Conservation (phyloP, 1,140 invertebrate genomes). For the Anadara kagoshimensis region DNA sequence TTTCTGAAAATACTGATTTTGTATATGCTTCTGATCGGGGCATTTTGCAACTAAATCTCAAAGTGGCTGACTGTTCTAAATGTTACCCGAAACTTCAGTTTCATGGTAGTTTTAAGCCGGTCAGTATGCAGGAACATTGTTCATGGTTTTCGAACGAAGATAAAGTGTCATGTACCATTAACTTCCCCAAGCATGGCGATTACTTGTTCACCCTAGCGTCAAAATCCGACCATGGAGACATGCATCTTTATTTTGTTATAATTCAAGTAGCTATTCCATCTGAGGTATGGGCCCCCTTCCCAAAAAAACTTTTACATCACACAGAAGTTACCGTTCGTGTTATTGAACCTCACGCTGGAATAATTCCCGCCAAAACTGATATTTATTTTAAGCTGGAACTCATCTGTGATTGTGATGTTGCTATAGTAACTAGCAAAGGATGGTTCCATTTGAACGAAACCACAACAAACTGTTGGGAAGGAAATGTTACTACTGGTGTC, state of each 20-base stretch:
- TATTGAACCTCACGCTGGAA: not conserved
- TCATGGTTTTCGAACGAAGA: too few relatives aligned
- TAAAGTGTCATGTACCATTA: too few relatives aligned
- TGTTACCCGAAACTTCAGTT: too few relatives aligned
- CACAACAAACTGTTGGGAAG: conserved; percentile 8
- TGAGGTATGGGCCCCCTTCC: conserved; percentile 2
- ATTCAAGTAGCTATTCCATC: conserved; percentile 18
- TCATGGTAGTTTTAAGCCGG: too few relatives aligned
- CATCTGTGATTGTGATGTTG: conserved; percentile 1
- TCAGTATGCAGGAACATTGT: too few relatives aligned
- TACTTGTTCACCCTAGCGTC: too few relatives aligned
- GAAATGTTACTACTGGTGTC: conserved; percentile 7
- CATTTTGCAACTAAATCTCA: too few relatives aligned
- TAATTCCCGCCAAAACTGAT: conserved; percentile 7
- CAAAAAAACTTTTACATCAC: not conserved
- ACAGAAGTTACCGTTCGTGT: not conserved
- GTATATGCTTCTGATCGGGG: too few relatives aligned
- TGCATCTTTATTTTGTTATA: not conserved
- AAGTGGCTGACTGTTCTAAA: too few relatives aligned
- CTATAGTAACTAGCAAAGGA: conserved; percentile 19
- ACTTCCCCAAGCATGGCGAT: too few relatives aligned
- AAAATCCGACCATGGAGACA: too few relatives aligned
- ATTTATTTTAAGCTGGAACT: not conserved
- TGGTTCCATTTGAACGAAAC: conserved; percentile 8
- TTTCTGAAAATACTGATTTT: too few relatives aligned